Base-by-base conservation (phyloP, 2,888 invertebrate genomes). In the Drosophila mimetica region DNA sequence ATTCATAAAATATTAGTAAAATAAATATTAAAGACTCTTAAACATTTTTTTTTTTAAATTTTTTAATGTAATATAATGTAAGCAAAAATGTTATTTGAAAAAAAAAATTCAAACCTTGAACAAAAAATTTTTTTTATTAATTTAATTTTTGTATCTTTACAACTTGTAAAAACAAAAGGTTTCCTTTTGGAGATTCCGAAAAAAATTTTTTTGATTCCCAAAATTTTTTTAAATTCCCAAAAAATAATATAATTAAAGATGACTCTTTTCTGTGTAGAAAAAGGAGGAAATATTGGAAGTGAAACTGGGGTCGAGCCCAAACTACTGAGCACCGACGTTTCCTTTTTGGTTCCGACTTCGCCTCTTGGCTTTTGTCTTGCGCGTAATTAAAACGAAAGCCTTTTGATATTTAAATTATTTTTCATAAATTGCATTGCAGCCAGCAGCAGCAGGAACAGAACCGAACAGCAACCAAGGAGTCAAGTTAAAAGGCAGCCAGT, bases 321-420 rank as follows among this genome's bases (percentile, higher is more conserved):
- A 77, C 70, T 70, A 61, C 81, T 71, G 58, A 64, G 53, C 39
- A 63, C 46, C 70, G 66, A 46, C 58, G 76, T 66, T 44, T 57
- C 52, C 77, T 74, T 81, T 73, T 78, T 81, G 76, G 59, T 66
- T 70, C 69, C 67, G 66, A 58, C 53, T 61, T 59, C 54, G 57
- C 48, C 28, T 54, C 65, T 63, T 74, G 65, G 51, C 75, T 72
- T 79, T 79, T 77, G 74, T 82, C 71, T 70, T 86, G 86, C 65
- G 84, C 89, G 89, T 85, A 85, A 85, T 85, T 85, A 85, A 85
- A 85, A 85, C 82, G 89, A 87, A 85, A 85, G 89, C 89, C 89
- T 89, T 85, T 85, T 85, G 84, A 89, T 85, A 85, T 85, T 85
- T 87, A 87, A 85, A 85, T 85, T 85, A 87, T 84, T 89, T 85